Conservation (phyloP, 2,113 vertebrate species). For the Myanophis thanlyinensis region DNA sequence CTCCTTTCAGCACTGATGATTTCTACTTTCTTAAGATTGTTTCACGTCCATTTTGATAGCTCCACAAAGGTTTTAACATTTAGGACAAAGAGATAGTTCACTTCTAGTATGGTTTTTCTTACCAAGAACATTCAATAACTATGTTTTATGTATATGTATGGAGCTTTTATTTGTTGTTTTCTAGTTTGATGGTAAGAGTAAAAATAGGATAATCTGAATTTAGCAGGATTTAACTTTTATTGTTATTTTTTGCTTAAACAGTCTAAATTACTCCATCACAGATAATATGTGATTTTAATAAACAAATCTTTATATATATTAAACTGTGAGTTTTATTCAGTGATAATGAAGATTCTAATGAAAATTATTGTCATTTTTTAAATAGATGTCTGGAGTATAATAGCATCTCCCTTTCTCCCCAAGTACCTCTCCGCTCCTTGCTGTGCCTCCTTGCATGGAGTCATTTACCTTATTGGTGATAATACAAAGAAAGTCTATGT, state of each 20-base stretch:
- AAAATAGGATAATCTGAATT: neutral
- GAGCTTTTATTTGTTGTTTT: neutral
- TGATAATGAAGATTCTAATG: neutral
- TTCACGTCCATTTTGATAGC: neutral
- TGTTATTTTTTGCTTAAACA: neutral
- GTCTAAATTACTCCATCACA: neutral
- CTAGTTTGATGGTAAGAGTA: neutral
- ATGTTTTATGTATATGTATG: neutral
- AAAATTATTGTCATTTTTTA: constrained; percentile 9
- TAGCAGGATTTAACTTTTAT: neutral
- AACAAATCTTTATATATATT: neutral
- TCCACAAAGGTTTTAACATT: neutral
- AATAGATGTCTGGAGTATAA: constrained; percentile 85
- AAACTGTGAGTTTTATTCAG: neutral
- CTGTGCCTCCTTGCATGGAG: constrained; percentile 79
- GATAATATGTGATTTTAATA: neutral
- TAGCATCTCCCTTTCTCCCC: constrained; percentile 93
- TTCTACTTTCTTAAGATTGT: neutral
- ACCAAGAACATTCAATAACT: neutral
- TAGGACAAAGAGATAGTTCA: neutral
- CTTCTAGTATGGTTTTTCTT: neutral
- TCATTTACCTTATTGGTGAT: constrained; percentile 92
- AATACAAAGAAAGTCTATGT: constrained; percentile 95
- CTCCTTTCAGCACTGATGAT: neutral
- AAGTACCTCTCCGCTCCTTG: constrained; percentile 93